Evolutionary conservation across 2,888 invertebrate genomes (phyloP), one percentile per base, ranked within the genome.

Genomic region (Sympetrum striolatum): DNA sequence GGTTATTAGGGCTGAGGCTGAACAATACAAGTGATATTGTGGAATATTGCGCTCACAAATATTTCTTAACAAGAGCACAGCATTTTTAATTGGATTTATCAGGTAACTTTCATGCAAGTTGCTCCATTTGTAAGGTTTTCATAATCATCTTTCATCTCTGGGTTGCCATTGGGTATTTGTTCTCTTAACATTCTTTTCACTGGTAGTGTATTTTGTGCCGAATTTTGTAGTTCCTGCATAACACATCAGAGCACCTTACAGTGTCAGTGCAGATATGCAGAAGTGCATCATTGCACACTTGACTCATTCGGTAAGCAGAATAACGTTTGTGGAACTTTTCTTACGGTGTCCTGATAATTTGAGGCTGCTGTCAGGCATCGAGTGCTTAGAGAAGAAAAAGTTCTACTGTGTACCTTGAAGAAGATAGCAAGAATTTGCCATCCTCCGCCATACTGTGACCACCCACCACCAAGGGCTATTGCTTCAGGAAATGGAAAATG

Each of bases 191-290:
- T 73, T 31, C 25, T 73, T 31, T 31, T 73, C 73, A 73, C 31
- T 73, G 58, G 86, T 86, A 86, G 86, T 64, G 37, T 86, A 86
- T 86, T 86, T 86, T 86, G 64, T 86, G 60, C 86, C 86, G 37
- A 86, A 86, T 64, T 86, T 86, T 86, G 58, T 86, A 86, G 86
- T 86, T 86, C 86, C 86, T 86, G 86, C 60, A 86, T 86, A 60
- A 86, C 14, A 18, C 86, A 86, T 60, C 86, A 86, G 86, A 60
- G 86, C 86, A 86, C 86, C 86, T 86, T 58, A 86, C 86, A 86
- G 86, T 86, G 86, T 86, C 60, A 60, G 86, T 86, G 86, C 86
- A 58, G 86, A 53, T 86, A 86, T 86, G n/a, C n/a, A n/a, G 86
- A 86, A 60, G 86, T 86, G 86, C 86, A 64, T 86, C 64, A 37